phyloP scores from a whole-genome alignment of 2,888 invertebrate species.

The Dascillus cervinus region DNA sequence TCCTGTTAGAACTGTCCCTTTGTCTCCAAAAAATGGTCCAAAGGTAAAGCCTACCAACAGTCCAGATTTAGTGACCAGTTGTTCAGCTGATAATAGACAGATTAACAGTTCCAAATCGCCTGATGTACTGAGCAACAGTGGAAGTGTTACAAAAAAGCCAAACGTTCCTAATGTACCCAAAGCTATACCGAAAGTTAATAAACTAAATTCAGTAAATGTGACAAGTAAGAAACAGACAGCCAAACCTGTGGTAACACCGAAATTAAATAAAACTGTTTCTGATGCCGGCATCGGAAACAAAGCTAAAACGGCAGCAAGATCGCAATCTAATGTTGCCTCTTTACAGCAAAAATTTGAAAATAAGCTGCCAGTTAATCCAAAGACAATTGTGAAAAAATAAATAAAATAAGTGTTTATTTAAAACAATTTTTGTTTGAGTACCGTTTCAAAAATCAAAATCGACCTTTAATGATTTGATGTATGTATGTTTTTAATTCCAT shows the following conservation, averaged over 20 bases:
- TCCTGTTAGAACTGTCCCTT: slow-evolving; percentile 25
- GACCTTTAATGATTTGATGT: no score
- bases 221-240: slow-evolving; percentile 19
- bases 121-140: slow-evolving; percentile 50
- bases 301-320: slow-evolving; percentile 41
- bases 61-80: slow-evolving; percentile 67
- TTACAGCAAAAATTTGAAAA: slow-evolving; percentile 74
- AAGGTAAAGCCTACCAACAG: slow-evolving; percentile 48
- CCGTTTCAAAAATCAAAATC: no score
- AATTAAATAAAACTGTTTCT: slow-evolving; percentile 15
- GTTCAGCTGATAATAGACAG: slow-evolving; percentile 42
- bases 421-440: no score
- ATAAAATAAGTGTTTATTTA: no score
- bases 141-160: slow-evolving; percentile 34
- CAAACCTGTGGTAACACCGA: slow-evolving; percentile 17
- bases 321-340: slow-evolving; percentile 65
- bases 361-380: slow-evolving; percentile 23
- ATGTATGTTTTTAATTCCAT: no score
- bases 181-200: slow-evolving; percentile 42
- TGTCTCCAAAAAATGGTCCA: slow-evolving; percentile 32
- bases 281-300: slow-evolving; percentile 17
- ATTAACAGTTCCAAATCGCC: slow-evolving; percentile 46
- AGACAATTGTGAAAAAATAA: slow-evolving; percentile 11
- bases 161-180: slow-evolving; percentile 35
- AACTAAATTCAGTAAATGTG: slow-evolving; percentile 39